These are phyloP conservation scores for Drosophila obscura DNA, from an alignment of 1,140 invertebrate genomes.

Conservation along the genomic window DNA sequence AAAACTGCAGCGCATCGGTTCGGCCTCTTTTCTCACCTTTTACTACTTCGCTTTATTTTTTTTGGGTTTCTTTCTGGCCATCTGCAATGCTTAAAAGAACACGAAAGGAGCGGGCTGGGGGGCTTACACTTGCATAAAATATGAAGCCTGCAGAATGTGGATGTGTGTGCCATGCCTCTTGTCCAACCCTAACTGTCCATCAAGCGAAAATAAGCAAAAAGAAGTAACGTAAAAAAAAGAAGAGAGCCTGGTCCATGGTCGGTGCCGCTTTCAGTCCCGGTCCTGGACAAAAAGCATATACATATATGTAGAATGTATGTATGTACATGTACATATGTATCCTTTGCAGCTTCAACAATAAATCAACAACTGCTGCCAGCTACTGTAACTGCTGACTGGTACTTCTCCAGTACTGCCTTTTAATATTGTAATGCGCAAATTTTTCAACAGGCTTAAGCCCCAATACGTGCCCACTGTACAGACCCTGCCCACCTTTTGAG, in stretches of 20 bases:
- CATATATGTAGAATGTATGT: neutral
- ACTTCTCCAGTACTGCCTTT: conserved; percentile 53
- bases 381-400: conserved; percentile 56
- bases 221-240: conserved; percentile 69
- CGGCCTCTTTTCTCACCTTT: conserved; percentile 1
- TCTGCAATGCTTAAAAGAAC: conserved; percentile 16
- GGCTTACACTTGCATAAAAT: conserved; percentile 75
- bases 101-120: conserved; percentile 22
- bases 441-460: conserved; percentile 57
- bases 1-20: neutral
- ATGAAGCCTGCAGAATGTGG: conserved; percentile 54
- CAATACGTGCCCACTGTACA: neutral
- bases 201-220: conserved; percentile 54
- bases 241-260: conserved; percentile 12
- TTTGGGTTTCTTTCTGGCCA: conserved; percentile 25
- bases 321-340: conserved; percentile 32
- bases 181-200: conserved; percentile 64
- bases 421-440: conserved; percentile 78
- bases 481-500: conserved; percentile 7
- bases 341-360: conserved; percentile 76
- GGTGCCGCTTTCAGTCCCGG: too few relatives aligned
- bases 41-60: neutral
- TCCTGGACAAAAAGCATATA: conserved; percentile 52
- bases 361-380: conserved; percentile 76
- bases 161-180: conserved; percentile 45